phyloP scores from a whole-genome alignment of 2,113 vertebrate genomes.

The Xerus inauris region DNA sequence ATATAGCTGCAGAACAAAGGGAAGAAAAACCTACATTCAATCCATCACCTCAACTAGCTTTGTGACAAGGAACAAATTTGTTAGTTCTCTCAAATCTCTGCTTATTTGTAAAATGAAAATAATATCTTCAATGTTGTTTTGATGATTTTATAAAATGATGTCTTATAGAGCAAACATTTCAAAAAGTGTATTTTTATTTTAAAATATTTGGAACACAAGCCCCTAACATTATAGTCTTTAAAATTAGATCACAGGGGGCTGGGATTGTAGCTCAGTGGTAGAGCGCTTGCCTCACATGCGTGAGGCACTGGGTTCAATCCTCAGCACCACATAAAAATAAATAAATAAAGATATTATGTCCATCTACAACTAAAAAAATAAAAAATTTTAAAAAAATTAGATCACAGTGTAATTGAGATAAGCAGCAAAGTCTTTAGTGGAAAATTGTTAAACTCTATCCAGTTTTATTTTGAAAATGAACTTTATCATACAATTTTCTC shows the following conservation, averaged over 20 bases:
- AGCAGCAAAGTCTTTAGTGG: not conserved
- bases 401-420: not conserved
- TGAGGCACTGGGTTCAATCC: too few species aligned
- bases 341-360: too few species aligned
- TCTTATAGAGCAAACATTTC: too few species aligned
- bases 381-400: too few species aligned
- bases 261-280: too few species aligned
- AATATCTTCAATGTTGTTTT: not conserved
- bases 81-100: not conserved
- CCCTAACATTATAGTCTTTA: too few species aligned
- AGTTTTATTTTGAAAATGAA: not conserved
- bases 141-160: too few species aligned
- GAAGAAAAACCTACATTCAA: not conserved
- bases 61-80: not conserved
- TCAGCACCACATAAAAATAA: too few species aligned
- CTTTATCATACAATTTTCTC: not conserved
- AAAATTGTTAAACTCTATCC: not conserved
- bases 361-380: too few species aligned
- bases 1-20: not conserved
- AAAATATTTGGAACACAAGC: too few species aligned
- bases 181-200: too few species aligned
- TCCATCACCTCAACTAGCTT: not conserved
- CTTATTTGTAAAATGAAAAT: not conserved
- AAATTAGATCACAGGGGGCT: not conserved
- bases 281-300: too few species aligned